Percentiles rank a stretch among this genome's conserved stretches.
Conservation (phyloP, 2,113 vertebrate genomes). For the Prionailurus bengalensis region DNA sequence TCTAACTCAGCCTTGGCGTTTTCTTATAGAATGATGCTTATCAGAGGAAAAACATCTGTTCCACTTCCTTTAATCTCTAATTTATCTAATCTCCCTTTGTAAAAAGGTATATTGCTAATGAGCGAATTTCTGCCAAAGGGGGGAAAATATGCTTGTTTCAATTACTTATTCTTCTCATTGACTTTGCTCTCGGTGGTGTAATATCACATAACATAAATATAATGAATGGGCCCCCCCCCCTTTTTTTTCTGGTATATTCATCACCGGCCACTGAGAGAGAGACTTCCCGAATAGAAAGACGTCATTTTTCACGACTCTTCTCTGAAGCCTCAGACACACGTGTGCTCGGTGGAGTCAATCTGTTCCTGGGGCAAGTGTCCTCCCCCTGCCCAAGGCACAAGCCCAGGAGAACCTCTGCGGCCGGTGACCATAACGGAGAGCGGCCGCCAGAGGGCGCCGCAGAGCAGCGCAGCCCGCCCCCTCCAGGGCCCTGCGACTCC, state of each 20-base stretch:
- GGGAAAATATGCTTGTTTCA: constrained; percentile 50
- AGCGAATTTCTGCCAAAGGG: constrained; percentile 74
- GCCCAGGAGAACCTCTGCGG: neutral
- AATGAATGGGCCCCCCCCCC: neutral
- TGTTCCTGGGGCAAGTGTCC: neutral
- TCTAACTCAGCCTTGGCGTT: constrained; percentile 29
- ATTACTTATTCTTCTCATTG: constrained; percentile 56
- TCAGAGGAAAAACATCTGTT: constrained; percentile 83
- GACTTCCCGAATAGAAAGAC: neutral
- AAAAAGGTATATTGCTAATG: constrained; percentile 77
- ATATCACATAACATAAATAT: constrained; percentile 44
- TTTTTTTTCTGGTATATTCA: neutral
- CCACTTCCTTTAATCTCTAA: constrained; percentile 81
- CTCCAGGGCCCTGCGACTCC: neutral
- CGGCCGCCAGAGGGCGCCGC: constrained; percentile 79
- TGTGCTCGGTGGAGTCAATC: neutral
- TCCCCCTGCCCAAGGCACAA: neutral
- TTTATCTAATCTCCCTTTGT: constrained; percentile 78
- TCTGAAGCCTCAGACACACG: neutral
- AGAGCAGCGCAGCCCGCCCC: constrained; percentile 75
- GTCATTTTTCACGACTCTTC: neutral
- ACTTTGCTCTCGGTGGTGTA: constrained; percentile 41
- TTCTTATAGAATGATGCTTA: constrained; percentile 78
- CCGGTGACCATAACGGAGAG: neutral
- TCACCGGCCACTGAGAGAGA: constrained; percentile 30